Conservation (phyloP, 2,113 vertebrate genomes). For the Melozone crissalis region DNA sequence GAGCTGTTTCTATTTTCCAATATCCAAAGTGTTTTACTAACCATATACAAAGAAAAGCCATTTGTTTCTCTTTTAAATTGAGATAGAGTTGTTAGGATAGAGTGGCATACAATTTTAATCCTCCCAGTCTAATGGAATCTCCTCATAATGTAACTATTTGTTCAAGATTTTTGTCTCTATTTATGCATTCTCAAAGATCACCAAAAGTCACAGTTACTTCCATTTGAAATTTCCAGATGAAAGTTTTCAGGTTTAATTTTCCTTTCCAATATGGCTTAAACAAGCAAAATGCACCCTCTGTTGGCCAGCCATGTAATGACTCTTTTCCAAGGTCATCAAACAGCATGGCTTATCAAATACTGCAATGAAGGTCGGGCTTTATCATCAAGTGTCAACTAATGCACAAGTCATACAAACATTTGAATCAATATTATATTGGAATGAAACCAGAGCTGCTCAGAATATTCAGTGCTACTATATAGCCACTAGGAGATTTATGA, state of each 20-base stretch:
- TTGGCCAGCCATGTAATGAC: background rate
- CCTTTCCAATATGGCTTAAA: background rate
- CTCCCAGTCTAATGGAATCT: background rate
- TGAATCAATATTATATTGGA: background rate
- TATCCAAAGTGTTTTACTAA: slow-evolving; percentile 15
- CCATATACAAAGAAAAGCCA: slow-evolving; percentile 27
- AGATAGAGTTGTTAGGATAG: background rate
- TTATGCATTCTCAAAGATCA: slow-evolving; percentile 1
- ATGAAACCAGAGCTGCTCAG: background rate
- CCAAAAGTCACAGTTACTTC: background rate
- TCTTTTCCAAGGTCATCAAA: background rate
- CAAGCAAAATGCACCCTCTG: slow-evolving; percentile 27
- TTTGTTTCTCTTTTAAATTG: slow-evolving; percentile 30
- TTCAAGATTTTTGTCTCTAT: slow-evolving; percentile 8
- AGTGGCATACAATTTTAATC: slow-evolving; percentile 39
- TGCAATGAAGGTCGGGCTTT: background rate
- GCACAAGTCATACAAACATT: background rate
- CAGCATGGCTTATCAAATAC: background rate
- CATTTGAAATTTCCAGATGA: background rate
- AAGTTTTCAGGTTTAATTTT: background rate
- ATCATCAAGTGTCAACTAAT: background rate
- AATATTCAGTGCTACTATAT: background rate
- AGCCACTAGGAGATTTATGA: background rate
- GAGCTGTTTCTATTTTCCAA: slow-evolving; percentile 3
- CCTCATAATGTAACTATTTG: slow-evolving; percentile 29